A percentile compares a stretch with the other conserved stretches of the same genome.
phyloP scores from a whole-genome alignment of 2,888 invertebrate species.

The Chloroclystis v-ata region DNA sequence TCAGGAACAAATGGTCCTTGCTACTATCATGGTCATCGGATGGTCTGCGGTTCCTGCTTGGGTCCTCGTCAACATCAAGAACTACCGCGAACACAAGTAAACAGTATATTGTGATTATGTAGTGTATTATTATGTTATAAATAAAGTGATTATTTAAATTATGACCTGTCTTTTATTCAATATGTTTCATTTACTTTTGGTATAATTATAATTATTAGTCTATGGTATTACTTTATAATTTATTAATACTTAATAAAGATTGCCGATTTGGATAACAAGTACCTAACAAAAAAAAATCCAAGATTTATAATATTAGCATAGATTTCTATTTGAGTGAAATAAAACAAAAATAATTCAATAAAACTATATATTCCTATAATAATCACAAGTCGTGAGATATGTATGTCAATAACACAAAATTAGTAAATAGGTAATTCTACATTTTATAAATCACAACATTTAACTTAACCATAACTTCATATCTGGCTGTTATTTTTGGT shows the following conservation, averaged over 20 bases:
- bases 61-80: slow-evolving; percentile 64
- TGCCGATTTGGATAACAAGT: too few species aligned
- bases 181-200: too few species aligned
- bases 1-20: slow-evolving; percentile 56
- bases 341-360: slow-evolving; percentile 6
- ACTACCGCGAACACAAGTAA: slow-evolving; percentile 58
- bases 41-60: slow-evolving; percentile 60
- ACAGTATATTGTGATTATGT: slow-evolving; percentile 6
- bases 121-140: slow-evolving; percentile 32
- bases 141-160: slow-evolving; percentile 39
- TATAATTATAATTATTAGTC: too few species aligned
- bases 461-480: too few species aligned
- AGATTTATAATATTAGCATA: too few species aligned
- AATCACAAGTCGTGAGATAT: slow-evolving; percentile 28
- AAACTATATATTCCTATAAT: slow-evolving; percentile 17
- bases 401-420: slow-evolving; percentile 13
- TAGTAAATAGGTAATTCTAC: background rate
- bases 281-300: too few species aligned
- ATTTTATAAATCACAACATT: slow-evolving; percentile 7
- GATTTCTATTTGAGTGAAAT: too few species aligned
- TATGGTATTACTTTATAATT: too few species aligned
- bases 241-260: too few species aligned
- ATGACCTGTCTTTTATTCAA: slow-evolving; percentile 11
- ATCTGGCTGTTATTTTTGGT: too few species aligned
- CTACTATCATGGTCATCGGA: slow-evolving; percentile 50